Percentiles rank a stretch among this genome's conserved stretches.
These are phyloP conservation scores for Dyspetes luteomarginatus DNA, from an alignment of 2,888 invertebrate genomes.

Conservation along the genomic window DNA sequence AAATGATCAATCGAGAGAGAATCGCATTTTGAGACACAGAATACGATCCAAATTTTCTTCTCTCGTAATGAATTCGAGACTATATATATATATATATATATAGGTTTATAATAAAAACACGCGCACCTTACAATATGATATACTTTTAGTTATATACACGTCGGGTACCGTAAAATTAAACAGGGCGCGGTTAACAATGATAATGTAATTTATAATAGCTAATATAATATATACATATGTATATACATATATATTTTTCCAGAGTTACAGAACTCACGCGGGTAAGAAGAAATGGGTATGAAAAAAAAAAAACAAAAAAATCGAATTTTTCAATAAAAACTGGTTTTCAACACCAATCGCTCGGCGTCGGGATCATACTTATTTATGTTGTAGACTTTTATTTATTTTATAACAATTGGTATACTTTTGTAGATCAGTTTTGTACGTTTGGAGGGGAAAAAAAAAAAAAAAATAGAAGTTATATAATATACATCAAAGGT, in stretches of 20 bases:
- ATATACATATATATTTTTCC: constrained; percentile 55
- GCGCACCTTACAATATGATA: constrained; percentile 12
- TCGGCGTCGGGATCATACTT: constrained; percentile 6
- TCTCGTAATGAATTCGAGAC: background rate
- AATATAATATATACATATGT: constrained; percentile 24
- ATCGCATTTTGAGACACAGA: background rate
- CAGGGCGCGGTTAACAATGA: background rate
- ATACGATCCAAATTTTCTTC: background rate
- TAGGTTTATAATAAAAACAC: constrained; percentile 7
- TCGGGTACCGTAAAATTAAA: background rate
- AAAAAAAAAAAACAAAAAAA: constrained; percentile 2
- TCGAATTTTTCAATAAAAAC: constrained; percentile 24
- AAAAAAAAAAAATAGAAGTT: background rate
- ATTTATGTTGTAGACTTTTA: constrained; percentile 12
- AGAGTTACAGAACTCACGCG: constrained; percentile 44
- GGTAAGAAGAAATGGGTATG: constrained; percentile 28
- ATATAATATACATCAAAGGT: background rate
- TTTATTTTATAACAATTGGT: background rate
- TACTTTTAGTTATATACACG: background rate
- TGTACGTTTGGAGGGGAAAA: background rate
- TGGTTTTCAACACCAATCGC: constrained; percentile 29
- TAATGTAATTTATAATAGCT: constrained; percentile 36
- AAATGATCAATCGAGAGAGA: background rate
- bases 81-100: background rate
- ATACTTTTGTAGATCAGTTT: background rate